These are phyloP conservation scores for Periophthalmus magnuspinnatus DNA, from an alignment of 2,797 vertebrate genomes.

Conservation along the genomic window DNA sequence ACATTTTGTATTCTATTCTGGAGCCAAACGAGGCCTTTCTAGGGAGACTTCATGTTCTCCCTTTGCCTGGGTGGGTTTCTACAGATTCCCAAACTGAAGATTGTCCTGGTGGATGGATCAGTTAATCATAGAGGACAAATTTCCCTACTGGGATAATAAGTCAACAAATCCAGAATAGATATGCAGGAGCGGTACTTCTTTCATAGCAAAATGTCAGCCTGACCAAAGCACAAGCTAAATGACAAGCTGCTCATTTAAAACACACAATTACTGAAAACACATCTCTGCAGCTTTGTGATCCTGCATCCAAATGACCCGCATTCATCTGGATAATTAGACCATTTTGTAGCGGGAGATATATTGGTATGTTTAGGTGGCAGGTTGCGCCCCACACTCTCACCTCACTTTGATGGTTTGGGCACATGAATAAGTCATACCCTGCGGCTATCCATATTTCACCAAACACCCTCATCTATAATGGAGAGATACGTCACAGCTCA, in stretches of 20 bases:
- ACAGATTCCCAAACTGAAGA: too few relatives aligned
- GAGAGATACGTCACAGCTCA: conserved; percentile 60
- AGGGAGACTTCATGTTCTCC: too few relatives aligned
- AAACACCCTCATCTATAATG: conserved; percentile 71
- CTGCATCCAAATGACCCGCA: conserved; percentile 51
- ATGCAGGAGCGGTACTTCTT: conserved; percentile 29
- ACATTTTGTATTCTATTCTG: background rate
- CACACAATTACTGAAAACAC: conserved; percentile 55
- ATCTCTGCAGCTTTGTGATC: conserved; percentile 33
- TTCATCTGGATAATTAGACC: conserved; percentile 60
- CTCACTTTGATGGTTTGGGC: conserved; percentile 48
- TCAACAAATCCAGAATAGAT: conserved; percentile 20
- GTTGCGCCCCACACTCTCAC: conserved; percentile 13
- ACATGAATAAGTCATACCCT: conserved; percentile 70
- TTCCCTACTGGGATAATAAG: background rate
- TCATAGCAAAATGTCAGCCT: conserved; percentile 31
- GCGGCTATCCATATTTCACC: conserved; percentile 74
- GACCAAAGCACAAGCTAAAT: conserved; percentile 10
- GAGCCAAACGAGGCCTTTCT: too few relatives aligned
- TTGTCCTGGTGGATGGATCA: background rate
- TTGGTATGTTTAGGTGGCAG: conserved; percentile 45
- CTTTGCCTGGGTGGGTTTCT: too few relatives aligned
- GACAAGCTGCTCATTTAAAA: conserved; percentile 38
- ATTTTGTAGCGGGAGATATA: conserved; percentile 33
- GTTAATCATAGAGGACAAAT: background rate